Evolutionary conservation across 2,797 vertebrate genomes (phyloP), one percentile per base, ranked within the genome.

Genomic region (Lagodon rhomboides): DNA sequence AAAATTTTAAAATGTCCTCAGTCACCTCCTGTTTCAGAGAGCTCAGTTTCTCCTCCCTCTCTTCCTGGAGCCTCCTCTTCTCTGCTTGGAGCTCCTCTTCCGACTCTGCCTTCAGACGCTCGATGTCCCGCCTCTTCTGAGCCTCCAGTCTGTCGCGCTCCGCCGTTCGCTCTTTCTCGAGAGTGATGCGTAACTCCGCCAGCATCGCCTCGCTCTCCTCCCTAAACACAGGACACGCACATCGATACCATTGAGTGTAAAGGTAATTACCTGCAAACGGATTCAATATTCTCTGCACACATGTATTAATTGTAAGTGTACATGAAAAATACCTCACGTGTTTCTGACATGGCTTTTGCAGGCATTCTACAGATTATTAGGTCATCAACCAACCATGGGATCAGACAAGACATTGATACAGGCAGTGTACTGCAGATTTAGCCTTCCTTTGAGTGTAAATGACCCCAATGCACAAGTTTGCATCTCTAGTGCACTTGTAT

Each of bases 161-260:
- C 0, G 18, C 27, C 1, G 44, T 79, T 79, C 79, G 89, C 58
- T 94, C 91, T 1, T 82, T 89, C 59, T 96, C 95, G 44, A 96
- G 80, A 38, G 95, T 82, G 1, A 87, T 68, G 34, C 80, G 84
- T 0, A 97, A 75, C 43, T 93, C 90, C 83, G 87, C 91, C 43
- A 97, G 77, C 1, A 22, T 49, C 6, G 71, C 81, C 68, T 96
- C 93, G 8, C 95, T 95, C 84, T 97, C 95, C n/a, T 95, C 93
- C 92, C 97, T 97, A 80, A 64, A 27, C 7, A 30, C 12, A 73
- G 0, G 4, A 72, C 56, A 73, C 30, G 67, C 56, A 60, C 27
- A 13, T 34, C 58, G 65, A 0, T 20, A 51, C 63, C 23, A 41
- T 10, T 38, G 0, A 5, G 16, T 20, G 2, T 46, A n/a, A 38